Conservation (phyloP, 2,113 vertebrate genomes). For the Calidris pugnax region DNA sequence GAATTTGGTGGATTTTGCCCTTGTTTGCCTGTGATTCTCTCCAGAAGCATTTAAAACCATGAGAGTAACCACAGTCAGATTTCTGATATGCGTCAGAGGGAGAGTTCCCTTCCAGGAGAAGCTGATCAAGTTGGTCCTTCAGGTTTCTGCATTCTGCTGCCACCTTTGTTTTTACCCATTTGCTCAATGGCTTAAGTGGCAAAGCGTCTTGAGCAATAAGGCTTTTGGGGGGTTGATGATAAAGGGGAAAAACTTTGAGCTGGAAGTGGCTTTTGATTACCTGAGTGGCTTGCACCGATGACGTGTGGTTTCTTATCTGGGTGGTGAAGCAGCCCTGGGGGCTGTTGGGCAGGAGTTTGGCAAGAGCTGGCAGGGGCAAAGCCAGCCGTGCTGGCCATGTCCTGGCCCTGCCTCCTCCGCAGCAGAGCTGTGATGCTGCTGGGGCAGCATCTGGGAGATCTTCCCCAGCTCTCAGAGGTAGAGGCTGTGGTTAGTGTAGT, state of each 20-base stretch:
- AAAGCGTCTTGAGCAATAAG: neutral
- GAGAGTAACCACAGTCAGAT: neutral
- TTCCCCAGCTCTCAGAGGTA: neutral
- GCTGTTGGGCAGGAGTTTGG: neutral
- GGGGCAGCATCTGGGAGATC: neutral
- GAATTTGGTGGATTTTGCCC: neutral
- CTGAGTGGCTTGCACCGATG: neutral
- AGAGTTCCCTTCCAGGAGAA: accelerated
- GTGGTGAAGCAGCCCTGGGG: neutral
- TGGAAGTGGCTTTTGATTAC: neutral
- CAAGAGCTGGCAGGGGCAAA: neutral
- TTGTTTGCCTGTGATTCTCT: neutral
- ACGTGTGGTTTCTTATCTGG: neutral
- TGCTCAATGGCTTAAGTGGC: neutral
- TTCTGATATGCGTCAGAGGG: neutral
- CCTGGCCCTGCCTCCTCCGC: neutral
- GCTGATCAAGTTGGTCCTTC: neutral
- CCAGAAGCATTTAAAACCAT: neutral
- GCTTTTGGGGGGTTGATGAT: neutral
- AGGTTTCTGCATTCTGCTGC: neutral
- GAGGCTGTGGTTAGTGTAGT: accelerated
- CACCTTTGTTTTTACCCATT: neutral
- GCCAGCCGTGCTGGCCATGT: neutral
- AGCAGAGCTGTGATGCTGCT: neutral
- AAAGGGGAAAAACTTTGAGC: neutral